Conservation (phyloP, 2,797 vertebrate species). For the Notolepis coatsorum region DNA sequence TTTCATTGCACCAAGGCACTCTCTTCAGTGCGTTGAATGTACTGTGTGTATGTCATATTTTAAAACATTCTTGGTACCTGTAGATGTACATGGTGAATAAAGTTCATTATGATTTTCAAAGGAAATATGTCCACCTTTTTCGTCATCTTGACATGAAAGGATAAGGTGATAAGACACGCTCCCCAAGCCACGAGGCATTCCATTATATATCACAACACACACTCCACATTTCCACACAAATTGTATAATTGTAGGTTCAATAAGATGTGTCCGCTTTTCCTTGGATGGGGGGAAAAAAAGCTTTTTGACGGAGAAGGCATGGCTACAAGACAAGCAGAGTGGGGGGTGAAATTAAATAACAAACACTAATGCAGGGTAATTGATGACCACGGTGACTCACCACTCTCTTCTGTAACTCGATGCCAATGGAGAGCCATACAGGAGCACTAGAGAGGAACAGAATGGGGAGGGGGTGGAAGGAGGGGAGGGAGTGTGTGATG, state of each 20-base stretch:
- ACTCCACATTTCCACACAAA: slow-evolving; percentile 15
- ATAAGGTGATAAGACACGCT: too few relatives aligned
- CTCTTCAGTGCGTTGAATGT: too few relatives aligned
- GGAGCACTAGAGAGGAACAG: background rate
- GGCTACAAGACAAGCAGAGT: slow-evolving; percentile 3
- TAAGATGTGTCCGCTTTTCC: slow-evolving; percentile 2
- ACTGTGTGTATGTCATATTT: too few relatives aligned
- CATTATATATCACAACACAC: slow-evolving; percentile 24
- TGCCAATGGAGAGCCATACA: slow-evolving; percentile 25
- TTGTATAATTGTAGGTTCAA: slow-evolving; percentile 11
- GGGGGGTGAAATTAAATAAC: slow-evolving; percentile 41
- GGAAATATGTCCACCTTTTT: too few relatives aligned
- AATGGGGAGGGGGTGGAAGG: slow-evolving; percentile 20
- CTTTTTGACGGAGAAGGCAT: background rate
- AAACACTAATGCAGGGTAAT: slow-evolving; percentile 26
- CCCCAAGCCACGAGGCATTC: slow-evolving; percentile 1
- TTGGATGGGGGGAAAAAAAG: background rate
- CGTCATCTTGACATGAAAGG: slow-evolving; percentile 24
- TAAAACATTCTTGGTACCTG: too few relatives aligned
- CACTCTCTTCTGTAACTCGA: slow-evolving; percentile 29
- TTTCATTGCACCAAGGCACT: too few relatives aligned
- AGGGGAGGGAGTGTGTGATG: slow-evolving; percentile 27
- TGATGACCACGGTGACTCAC: slow-evolving; percentile 43
- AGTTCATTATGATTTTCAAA: too few relatives aligned
- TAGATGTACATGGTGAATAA: too few relatives aligned